Conservation (phyloP, 2,888 invertebrate species). For the Acrobasis repandana region DNA sequence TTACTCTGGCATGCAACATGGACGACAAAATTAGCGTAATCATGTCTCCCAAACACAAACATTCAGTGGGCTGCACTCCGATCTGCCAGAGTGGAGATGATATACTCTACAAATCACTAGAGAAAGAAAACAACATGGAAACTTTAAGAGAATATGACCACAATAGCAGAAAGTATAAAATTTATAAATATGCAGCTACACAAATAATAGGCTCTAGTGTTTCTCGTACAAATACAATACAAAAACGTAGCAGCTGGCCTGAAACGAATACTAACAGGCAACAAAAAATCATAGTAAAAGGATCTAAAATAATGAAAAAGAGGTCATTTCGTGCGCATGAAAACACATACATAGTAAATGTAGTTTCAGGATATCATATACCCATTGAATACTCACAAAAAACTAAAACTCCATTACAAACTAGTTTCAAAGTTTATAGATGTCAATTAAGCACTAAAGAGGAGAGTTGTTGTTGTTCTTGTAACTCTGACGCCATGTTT, state of each 20-base stretch:
- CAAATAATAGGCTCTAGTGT: not conserved
- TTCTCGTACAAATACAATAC: not conserved
- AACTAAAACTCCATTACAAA: constrained; percentile 21
- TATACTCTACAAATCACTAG: not conserved
- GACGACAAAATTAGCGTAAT: constrained; percentile 2
- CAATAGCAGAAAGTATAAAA: constrained; percentile 15
- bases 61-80: not conserved
- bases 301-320: constrained; percentile 29
- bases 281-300: constrained; percentile 26
- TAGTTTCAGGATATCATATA: constrained; percentile 31
- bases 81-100: not conserved
- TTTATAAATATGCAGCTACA: constrained; percentile 7
- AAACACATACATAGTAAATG: constrained; percentile 35
- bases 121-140: not conserved
- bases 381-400: constrained; percentile 26
- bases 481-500: constrained; percentile 71
- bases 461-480: constrained; percentile 59
- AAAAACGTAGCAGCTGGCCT: constrained; percentile 8
- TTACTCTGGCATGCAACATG: not conserved
- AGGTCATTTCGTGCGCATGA: constrained; percentile 28
- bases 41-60: constrained; percentile 4
- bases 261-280: not conserved
- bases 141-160: constrained; percentile 1
- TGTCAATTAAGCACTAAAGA: constrained; percentile 50
- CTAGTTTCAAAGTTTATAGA: constrained; percentile 41